A percentile compares a stretch with the other conserved stretches of the same genome.
Evolutionary conservation across 2,888 invertebrate species (phyloP).

Genomic region (Pheosia gnoma): DNA sequence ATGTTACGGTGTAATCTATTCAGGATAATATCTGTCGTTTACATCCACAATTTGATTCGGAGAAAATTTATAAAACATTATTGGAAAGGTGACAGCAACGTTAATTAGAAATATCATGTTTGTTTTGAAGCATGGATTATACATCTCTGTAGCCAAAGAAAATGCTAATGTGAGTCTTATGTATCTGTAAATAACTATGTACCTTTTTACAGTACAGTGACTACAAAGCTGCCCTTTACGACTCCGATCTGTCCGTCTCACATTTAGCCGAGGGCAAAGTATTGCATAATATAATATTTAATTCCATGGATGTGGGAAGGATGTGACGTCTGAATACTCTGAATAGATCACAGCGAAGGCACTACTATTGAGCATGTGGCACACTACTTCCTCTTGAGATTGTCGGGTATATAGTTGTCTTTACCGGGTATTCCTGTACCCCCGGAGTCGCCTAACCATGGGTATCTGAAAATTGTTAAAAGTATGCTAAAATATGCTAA

Average conservation of each 20-base stretch:
- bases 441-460: constrained; percentile 94
- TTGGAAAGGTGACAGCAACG: too few relatives aligned
- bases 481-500: too few relatives aligned
- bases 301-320: not conserved
- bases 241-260: constrained; percentile 6
- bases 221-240: not conserved
- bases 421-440: constrained; percentile 91
- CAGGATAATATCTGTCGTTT: constrained; percentile 29
- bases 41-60: too few relatives aligned
- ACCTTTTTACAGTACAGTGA: not conserved
- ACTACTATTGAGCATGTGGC: constrained; percentile 21
- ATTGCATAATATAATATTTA: constrained; percentile 7
- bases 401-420: constrained; percentile 92
- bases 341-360: constrained; percentile 44
- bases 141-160: too few relatives aligned
- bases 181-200: not conserved
- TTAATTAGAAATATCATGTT: too few relatives aligned
- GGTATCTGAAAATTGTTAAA: constrained; percentile 82
- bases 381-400: constrained; percentile 73
- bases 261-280: constrained; percentile 5
- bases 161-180: not conserved
- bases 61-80: too few relatives aligned
- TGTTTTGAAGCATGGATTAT: too few relatives aligned
- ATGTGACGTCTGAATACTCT: constrained; percentile 20
- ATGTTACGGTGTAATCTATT: constrained; percentile 49